phyloP scores from a whole-genome alignment of 1,140 invertebrate species.

The Papilio polyxenes region DNA sequence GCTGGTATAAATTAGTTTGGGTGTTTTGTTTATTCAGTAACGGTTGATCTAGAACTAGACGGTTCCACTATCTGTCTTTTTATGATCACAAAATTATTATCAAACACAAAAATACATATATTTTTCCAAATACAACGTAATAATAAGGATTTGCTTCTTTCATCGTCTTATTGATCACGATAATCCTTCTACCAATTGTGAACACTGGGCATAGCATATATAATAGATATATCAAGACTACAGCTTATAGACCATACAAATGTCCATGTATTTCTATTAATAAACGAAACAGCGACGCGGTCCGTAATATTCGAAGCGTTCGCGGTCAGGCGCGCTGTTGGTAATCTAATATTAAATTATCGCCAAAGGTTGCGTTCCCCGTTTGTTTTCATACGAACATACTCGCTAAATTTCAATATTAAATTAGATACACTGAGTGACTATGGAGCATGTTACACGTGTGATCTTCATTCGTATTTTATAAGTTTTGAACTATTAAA shows the following conservation, averaged over 20 bases:
- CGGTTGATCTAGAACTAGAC: too few species aligned
- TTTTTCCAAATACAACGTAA: too few species aligned
- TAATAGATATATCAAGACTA: too few species aligned
- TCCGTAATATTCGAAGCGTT: conserved; percentile 50
- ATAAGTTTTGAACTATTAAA: background rate
- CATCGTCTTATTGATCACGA: background rate
- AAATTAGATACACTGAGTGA: conserved; percentile 42
- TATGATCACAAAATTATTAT: too few species aligned
- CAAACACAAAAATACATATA: too few species aligned
- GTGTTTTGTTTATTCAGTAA: too few species aligned
- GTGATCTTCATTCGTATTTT: background rate
- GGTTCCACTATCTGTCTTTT: too few species aligned
- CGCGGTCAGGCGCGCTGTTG: conserved; percentile 51
- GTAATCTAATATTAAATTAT: conserved; percentile 48
- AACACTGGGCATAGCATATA: background rate
- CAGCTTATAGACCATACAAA: background rate
- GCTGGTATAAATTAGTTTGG: too few species aligned
- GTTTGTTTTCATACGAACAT: conserved; percentile 51
- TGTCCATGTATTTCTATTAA: conserved; percentile 7
- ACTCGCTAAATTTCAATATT: conserved; percentile 52
- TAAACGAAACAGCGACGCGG: conserved; percentile 42
- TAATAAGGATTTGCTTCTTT: too few species aligned
- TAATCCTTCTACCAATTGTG: background rate
- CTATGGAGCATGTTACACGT: conserved; percentile 9
- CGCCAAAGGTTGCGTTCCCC: conserved; percentile 54